phyloP scores from a whole-genome alignment of 2,888 invertebrate genomes.

The Leucophenga maculata region DNA sequence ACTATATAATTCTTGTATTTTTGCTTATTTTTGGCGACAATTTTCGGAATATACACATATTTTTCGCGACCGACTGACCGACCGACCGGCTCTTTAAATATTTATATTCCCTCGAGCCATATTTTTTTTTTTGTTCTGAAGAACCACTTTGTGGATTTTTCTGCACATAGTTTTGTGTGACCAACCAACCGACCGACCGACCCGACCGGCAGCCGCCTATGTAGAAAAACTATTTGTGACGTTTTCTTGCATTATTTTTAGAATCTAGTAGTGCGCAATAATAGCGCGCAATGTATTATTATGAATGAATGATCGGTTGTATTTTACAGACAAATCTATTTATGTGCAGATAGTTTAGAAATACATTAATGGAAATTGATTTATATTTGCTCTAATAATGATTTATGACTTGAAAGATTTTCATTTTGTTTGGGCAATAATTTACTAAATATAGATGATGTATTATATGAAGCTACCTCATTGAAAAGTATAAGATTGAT shows the following conservation, averaged over 20 bases:
- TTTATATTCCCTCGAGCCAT: not conserved
- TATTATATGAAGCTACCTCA: no score
- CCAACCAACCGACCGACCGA: no score
- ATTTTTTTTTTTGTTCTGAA: not conserved
- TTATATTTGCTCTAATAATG: no score
- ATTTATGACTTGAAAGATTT: no score
- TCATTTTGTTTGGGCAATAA: no score
- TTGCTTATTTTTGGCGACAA: not conserved
- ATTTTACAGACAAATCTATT: no score
- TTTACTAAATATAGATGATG: no score
- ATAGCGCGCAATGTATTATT: not conserved
- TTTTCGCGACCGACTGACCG: not conserved
- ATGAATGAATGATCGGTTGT: no score
- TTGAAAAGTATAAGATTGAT: no score
- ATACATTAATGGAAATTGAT: no score
- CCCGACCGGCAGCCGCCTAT: not conserved
- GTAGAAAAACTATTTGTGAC: slow-evolving; percentile 7
- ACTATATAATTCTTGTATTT: not conserved
- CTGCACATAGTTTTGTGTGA: not conserved
- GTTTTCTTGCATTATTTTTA: slow-evolving; percentile 6
- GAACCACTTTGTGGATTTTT: slow-evolving; percentile 21
- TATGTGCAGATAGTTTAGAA: no score
- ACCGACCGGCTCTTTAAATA: not conserved
- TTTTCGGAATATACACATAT: not conserved
- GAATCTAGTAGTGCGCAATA: not conserved